phyloP scores from a whole-genome alignment of 1,140 invertebrate genomes.

The Hyposmocoma kahamanoa region DNA sequence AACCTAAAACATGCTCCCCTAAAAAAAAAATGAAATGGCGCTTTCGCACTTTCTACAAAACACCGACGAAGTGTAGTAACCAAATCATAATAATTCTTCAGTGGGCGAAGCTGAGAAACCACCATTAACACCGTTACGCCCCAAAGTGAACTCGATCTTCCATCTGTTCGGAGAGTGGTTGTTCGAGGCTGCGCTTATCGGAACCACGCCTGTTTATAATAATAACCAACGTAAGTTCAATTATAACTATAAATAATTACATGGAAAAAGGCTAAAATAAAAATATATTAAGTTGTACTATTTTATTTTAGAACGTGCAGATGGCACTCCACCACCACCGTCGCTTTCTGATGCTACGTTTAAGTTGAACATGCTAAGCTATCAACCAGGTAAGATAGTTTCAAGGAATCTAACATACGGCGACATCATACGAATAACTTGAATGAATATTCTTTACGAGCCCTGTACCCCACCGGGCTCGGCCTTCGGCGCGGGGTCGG shows the following conservation, averaged over 20 bases:
- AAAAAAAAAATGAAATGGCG: too few relatives aligned
- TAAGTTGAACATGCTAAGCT: conserved; percentile 59
- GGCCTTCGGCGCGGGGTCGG: too few relatives aligned
- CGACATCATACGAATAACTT: too few relatives aligned
- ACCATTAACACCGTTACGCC: conserved; percentile 82
- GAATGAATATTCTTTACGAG: too few relatives aligned
- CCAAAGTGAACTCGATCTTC: conserved; percentile 92
- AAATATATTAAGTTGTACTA: too few relatives aligned
- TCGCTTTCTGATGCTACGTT: conserved; percentile 51
- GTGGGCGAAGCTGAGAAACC: conserved; percentile 71
- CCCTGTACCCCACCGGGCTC: too few relatives aligned
- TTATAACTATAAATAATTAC: not conserved
- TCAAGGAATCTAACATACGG: too few relatives aligned
- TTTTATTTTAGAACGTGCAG: conserved; percentile 66
- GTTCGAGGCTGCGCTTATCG: conserved; percentile 95
- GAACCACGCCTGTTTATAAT: conserved; percentile 57
- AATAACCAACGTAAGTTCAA: conserved; percentile 43
- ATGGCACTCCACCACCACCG: conserved; percentile 66
- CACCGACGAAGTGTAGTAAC: too few relatives aligned
- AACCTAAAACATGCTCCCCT: too few relatives aligned
- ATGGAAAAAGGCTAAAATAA: too few relatives aligned
- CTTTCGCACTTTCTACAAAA: too few relatives aligned
- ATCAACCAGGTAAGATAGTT: conserved; percentile 63
- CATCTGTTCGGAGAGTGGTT: conserved; percentile 98
- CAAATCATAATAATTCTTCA: conserved; percentile 22